Percentiles rank a stretch among this genome's conserved stretches.
Conservation (phyloP, 2,888 invertebrate genomes). For the Monochamus alternatus region DNA sequence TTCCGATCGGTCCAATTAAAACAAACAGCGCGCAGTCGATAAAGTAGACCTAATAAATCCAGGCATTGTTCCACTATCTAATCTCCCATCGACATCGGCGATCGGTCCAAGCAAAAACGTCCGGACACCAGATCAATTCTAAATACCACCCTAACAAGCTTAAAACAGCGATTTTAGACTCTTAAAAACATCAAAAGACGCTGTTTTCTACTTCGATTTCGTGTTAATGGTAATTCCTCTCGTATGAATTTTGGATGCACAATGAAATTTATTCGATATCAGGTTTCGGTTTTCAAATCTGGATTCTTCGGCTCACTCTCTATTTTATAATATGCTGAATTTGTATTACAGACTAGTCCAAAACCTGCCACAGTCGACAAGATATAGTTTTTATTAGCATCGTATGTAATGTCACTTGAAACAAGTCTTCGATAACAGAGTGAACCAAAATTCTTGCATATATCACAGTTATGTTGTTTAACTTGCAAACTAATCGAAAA, state of each 20-base stretch:
- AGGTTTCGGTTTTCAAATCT: constrained; percentile 15
- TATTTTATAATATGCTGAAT: constrained; percentile 15
- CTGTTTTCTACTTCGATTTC: constrained; percentile 51
- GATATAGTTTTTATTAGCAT: no score
- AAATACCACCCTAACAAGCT: constrained; percentile 68
- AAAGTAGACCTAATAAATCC: constrained; percentile 69
- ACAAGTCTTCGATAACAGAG: neutral
- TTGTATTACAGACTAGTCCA: neutral
- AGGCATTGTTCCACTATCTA: constrained; percentile 70
- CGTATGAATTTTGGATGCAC: constrained; percentile 54
- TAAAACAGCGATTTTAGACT: constrained; percentile 49
- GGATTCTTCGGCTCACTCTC: constrained; percentile 3
- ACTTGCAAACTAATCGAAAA: no score
- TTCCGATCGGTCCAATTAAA: constrained; percentile 57
- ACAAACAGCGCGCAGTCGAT: constrained; percentile 60
- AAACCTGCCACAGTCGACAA: neutral
- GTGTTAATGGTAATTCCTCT: constrained; percentile 58
- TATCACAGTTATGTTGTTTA: no score
- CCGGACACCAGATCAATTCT: constrained; percentile 67
- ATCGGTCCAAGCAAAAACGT: constrained; percentile 64
- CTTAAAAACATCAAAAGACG: constrained; percentile 51
- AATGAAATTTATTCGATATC: constrained; percentile 36
- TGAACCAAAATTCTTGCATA: no score
- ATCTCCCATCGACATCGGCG: constrained; percentile 69
- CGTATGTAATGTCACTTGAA: neutral